A percentile compares a stretch with the other conserved stretches of the same genome.
Evolutionary conservation across 37 sponge, comb jelly and placozoan species (phyloP).

Genomic region (Eunapius fragilis): DNA sequence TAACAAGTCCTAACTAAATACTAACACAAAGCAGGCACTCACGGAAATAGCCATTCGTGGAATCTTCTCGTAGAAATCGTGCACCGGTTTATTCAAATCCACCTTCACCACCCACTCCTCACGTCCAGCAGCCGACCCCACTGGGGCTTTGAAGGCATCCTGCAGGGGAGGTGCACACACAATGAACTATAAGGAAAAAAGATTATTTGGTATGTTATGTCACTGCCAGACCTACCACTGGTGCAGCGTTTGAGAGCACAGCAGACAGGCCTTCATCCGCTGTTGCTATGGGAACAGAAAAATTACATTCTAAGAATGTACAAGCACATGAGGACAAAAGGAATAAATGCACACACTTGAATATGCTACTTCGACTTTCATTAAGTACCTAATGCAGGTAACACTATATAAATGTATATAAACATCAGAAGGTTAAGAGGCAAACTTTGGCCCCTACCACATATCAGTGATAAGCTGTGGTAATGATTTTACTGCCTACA

Average conservation of each 20-base stretch:
- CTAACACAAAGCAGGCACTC: background rate
- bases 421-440: no score
- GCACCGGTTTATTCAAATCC: slow-evolving; percentile 31
- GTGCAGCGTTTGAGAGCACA: background rate
- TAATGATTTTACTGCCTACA: no score
- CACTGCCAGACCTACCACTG: background rate
- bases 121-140: background rate
- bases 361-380: no score
- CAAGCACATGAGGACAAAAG: background rate
- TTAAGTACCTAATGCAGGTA: no score
- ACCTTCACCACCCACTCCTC: slow-evolving; percentile 46
- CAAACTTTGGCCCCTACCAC: no score
- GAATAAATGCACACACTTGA: no score
- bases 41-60: slow-evolving; percentile 66
- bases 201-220: no score
- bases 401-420: no score
- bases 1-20: background rate
- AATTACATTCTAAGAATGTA: background rate
- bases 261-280: background rate
- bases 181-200: background rate
- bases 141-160: background rate
- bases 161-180: background rate
- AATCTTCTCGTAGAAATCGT: slow-evolving; percentile 61
- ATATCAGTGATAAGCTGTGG: no score
- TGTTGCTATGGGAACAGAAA: background rate